Percentiles rank a stretch among this genome's conserved stretches.
These are phyloP conservation scores for Hepsetus odoe DNA, from an alignment of 2,113 vertebrate genomes.

Conservation along the genomic window DNA sequence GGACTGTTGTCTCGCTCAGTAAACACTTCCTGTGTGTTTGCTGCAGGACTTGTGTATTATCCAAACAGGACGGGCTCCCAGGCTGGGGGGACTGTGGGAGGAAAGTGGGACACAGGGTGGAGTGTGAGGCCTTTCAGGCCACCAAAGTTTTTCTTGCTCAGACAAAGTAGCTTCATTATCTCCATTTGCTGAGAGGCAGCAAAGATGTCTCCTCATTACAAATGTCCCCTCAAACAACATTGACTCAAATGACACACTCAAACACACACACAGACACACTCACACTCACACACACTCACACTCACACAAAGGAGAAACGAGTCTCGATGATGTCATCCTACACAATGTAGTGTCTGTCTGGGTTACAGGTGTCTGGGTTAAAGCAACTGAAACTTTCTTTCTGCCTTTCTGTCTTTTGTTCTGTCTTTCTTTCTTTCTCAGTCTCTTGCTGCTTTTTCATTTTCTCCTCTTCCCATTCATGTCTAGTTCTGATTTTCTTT, in stretches of 20 bases:
- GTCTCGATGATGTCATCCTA: conserved; percentile 58
- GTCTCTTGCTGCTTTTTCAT: no score
- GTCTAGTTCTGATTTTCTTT: no score
- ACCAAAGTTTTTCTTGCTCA: neutral
- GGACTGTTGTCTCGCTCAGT: conserved; percentile 3
- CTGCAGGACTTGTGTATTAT: conserved; percentile 30
- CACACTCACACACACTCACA: conserved; percentile 34
- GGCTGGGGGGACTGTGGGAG: neutral
- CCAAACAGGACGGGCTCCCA: conserved; percentile 36
- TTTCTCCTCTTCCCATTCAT: no score
- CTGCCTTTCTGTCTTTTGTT: no score
- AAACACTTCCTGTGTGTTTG: conserved; percentile 45
- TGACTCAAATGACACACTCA: conserved; percentile 25
- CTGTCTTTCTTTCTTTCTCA: no score
- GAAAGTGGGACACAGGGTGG: neutral
- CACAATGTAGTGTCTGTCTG: conserved; percentile 63
- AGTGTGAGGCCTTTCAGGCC: neutral
- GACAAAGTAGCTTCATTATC: neutral
- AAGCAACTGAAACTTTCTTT: no score
- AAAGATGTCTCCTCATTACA: neutral
- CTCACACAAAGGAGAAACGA: conserved; percentile 48
- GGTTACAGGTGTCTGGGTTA: neutral
- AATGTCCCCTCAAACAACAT: conserved; percentile 30
- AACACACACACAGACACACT: conserved; percentile 32
- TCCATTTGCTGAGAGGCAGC: conserved; percentile 4